Percentiles rank a stretch among this genome's conserved stretches.
Conservation (phyloP, 2,888 invertebrate species). For the Nemurella pictetii region DNA sequence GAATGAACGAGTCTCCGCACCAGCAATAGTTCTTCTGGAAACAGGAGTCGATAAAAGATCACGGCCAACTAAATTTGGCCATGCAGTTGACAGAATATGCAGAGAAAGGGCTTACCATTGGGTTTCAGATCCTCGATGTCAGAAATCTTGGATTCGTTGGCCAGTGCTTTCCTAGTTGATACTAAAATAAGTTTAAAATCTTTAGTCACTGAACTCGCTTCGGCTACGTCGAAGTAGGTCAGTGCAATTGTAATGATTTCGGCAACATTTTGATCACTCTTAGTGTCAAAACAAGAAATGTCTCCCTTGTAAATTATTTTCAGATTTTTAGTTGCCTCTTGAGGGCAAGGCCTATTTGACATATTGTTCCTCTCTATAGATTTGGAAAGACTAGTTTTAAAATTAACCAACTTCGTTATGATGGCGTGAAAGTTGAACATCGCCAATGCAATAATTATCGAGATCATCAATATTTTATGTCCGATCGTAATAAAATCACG, state of each 20-base stretch:
- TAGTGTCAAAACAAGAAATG: background rate
- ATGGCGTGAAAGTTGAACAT: background rate
- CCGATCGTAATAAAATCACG: background rate
- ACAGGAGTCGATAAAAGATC: background rate
- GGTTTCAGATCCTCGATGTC: background rate
- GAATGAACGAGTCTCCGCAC: background rate
- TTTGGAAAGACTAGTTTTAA: background rate
- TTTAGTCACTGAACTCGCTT: background rate
- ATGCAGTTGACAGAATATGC: too few species aligned
- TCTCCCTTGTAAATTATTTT: background rate
- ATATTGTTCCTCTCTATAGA: background rate
- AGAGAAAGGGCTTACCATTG: background rate
- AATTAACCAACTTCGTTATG: background rate
- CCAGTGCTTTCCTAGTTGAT: background rate
- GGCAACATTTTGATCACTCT: background rate
- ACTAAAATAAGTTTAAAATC: background rate
- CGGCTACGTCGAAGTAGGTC: background rate
- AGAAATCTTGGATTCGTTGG: background rate
- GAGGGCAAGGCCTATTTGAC: background rate
- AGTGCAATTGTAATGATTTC: background rate
- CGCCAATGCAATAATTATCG: background rate
- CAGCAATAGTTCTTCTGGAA: background rate
- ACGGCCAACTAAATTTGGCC: too few species aligned
- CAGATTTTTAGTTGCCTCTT: background rate
- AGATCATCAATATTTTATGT: too few species aligned